Percentiles rank a stretch among this genome's conserved stretches.
Evolutionary conservation across 2,888 invertebrate genomes (phyloP).

Genomic region (Oligia strigilis): DNA sequence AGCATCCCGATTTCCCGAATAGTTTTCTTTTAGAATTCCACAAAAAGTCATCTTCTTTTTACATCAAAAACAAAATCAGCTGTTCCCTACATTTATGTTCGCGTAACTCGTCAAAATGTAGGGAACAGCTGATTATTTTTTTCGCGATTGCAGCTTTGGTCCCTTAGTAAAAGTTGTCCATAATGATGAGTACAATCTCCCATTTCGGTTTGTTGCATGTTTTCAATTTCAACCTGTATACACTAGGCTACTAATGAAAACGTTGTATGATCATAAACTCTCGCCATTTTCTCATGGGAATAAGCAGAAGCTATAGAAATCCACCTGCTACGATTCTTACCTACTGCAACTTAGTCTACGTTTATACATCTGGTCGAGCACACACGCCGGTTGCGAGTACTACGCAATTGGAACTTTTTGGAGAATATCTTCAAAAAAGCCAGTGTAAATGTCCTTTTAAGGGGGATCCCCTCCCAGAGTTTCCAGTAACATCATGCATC

Average conservation of each 20-base stretch:
- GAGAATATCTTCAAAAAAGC: neutral
- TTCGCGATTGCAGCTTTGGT: too few relatives aligned
- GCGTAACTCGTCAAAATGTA: too few relatives aligned
- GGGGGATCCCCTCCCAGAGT: neutral
- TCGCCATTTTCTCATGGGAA: neutral
- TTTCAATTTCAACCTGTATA: too few relatives aligned
- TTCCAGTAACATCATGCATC: neutral
- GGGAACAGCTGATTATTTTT: too few relatives aligned
- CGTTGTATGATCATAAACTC: neutral
- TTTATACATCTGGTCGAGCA: neutral
- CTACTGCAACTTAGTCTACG: neutral
- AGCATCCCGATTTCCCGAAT: rapidly evolving
- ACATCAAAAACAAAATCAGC: too few relatives aligned
- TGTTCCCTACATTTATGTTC: too few relatives aligned
- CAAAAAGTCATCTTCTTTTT: neutral
- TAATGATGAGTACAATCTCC: too few relatives aligned
- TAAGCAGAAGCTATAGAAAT: neutral
- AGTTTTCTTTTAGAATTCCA: too few relatives aligned
- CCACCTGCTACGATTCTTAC: neutral
- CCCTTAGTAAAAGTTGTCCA: too few relatives aligned
- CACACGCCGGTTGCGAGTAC: neutral
- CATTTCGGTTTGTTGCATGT: too few relatives aligned
- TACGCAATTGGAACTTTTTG: neutral
- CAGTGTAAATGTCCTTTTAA: neutral
- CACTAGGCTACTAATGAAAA: neutral